phyloP scores from a whole-genome alignment of 1,140 invertebrate genomes.

The Helicorthomorpha holstii region DNA sequence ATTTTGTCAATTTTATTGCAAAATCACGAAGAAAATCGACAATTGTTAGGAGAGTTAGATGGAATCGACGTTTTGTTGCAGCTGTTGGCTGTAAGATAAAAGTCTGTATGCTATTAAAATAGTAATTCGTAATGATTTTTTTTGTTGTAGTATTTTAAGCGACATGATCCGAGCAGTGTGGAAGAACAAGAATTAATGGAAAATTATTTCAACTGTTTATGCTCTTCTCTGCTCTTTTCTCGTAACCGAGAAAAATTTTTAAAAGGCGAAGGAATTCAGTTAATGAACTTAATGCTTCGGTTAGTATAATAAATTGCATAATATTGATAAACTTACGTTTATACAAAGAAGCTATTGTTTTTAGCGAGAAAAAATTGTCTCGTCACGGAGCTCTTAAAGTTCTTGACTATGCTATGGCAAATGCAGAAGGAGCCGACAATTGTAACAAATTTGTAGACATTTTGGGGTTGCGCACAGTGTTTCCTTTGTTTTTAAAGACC shows the following conservation, averaged over 20 bases:
- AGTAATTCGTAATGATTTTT: slow-evolving; percentile 3
- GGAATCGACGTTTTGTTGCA: slow-evolving; percentile 93
- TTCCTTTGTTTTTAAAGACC: slow-evolving; percentile 98
- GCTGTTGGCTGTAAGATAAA: slow-evolving; percentile 63
- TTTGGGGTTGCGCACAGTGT: slow-evolving; percentile 84
- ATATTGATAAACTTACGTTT: neutral
- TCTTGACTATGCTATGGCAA: slow-evolving; percentile 86
- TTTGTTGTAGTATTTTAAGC: slow-evolving; percentile 62
- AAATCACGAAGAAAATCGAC: slow-evolving; percentile 63
- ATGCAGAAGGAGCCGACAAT: slow-evolving; percentile 79
- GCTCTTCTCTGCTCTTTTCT: slow-evolving; percentile 73
- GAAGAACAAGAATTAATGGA: slow-evolving; percentile 99
- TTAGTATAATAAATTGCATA: slow-evolving; percentile 19
- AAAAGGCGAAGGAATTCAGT: slow-evolving; percentile 82
- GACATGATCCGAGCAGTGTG: slow-evolving; percentile 70
- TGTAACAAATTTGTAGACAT: slow-evolving; percentile 99
- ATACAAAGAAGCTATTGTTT: slow-evolving; percentile 5
- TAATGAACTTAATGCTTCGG: slow-evolving; percentile 93
- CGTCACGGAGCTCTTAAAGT: slow-evolving; percentile 93
- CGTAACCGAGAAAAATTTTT: slow-evolving; percentile 83
- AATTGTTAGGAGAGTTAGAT: slow-evolving; percentile 72
- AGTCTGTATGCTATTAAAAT: slow-evolving; percentile 4
- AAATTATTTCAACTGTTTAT: slow-evolving; percentile 91
- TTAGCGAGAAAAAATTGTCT: slow-evolving; percentile 88
- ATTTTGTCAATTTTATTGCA: slow-evolving; percentile 90